Evolutionary conservation across 2,888 invertebrate species (phyloP).

Genomic region (Steinernema carpocapsae): DNA sequence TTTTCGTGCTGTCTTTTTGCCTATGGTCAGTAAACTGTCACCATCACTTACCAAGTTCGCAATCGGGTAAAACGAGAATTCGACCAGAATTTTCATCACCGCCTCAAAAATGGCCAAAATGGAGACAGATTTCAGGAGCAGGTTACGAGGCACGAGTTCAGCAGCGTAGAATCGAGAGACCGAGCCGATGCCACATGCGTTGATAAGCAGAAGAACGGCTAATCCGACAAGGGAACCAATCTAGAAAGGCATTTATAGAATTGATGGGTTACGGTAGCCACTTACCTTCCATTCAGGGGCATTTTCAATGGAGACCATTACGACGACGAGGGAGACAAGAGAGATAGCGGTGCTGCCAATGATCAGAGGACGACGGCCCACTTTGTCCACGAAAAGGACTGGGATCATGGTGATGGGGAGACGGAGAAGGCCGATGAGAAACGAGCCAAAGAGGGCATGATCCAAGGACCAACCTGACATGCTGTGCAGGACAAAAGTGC

Average conservation of each 20-base stretch:
- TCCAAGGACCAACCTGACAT: constrained; percentile 47
- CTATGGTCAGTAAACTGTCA: no score
- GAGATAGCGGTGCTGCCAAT: constrained; percentile 45
- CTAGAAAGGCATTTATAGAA: constrained; percentile 36
- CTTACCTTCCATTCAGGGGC: constrained; percentile 45
- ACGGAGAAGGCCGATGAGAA: constrained; percentile 44
- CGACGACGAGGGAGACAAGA: constrained; percentile 40
- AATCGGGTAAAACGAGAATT: constrained; percentile 55
- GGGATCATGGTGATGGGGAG: constrained; percentile 53
- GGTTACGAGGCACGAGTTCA: constrained; percentile 51
- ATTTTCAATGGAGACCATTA: constrained; percentile 43
- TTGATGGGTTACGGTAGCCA: background rate
- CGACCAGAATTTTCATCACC: constrained; percentile 52
- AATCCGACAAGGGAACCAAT: constrained; percentile 46
- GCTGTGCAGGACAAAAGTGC: constrained; percentile 50
- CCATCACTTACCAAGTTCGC: constrained; percentile 50
- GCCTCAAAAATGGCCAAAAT: constrained; percentile 51
- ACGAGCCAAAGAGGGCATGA: constrained; percentile 40
- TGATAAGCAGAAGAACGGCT: constrained; percentile 48
- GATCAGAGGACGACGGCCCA: constrained; percentile 53
- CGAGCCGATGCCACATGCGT: constrained; percentile 52
- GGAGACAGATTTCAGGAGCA: constrained; percentile 48
- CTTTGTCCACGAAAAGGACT: constrained; percentile 52
- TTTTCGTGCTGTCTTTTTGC: background rate
- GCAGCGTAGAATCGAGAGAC: constrained; percentile 54